Base-by-base conservation (phyloP, 2,888 invertebrate genomes). In the Lypha dubia region DNA sequence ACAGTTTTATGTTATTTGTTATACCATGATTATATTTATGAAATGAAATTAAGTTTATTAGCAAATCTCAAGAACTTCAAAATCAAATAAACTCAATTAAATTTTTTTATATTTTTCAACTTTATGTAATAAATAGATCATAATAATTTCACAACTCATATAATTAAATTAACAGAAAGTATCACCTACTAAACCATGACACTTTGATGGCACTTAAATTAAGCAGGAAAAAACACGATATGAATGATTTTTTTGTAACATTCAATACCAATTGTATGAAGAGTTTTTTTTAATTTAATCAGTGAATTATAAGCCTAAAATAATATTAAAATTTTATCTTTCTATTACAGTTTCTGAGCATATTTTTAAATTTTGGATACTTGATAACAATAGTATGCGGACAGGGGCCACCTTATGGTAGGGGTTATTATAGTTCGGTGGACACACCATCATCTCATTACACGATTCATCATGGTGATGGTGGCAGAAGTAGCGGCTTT, bases 401-500 rank as follows among this genome's bases (percentile, higher is more conserved):
- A 9, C 83, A 87, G 85, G 86, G 56, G 9, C 86, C 88, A 5
- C 88, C 85, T 20, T 89, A 87, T 53, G 84, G 87, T 3, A 87
- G 90, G 44, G 87, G 82, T 63, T 91, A 88, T 77, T 90, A 87
- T 51, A 90, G 87, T 41, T 85, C 89, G 0, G 85, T 86, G 51
- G 86, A 82, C 8, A 86, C 88, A 7, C 89, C 89, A 9, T 86
- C 90, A 1, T 85, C 88, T 28, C 86, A 75, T 58, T 86, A 82
- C 60, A 81, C 87, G 35, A 82, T 79, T 60, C 79, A 75, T 68
- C 84, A 76, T 58, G 75, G 73, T 53, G 60, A 56, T 15, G 84
- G 76, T 5, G 63, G 24, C 15, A 58, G 22, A 32, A 75, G 62
- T 9, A 67, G 67, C 3, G 85, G 76, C 1, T 86, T 83, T 44